Conservation (phyloP, 2,888 invertebrate genomes). For the Dynastes tityus region DNA sequence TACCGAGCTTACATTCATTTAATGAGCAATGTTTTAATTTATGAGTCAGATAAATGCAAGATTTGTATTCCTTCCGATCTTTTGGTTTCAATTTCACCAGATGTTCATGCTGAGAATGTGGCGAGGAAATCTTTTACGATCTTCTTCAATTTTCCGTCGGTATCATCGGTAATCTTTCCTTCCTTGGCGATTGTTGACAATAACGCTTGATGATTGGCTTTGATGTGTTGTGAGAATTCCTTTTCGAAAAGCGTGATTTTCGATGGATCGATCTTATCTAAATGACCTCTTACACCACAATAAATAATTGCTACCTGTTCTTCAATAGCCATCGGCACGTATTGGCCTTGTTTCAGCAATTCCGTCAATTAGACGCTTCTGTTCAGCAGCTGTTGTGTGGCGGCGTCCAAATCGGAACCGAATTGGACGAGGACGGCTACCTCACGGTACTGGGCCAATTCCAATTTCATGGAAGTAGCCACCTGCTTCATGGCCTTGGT, state of each 20-base stretch:
- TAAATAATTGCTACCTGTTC: constrained; percentile 99
- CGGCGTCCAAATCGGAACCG: constrained; percentile 99
- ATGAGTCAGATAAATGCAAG: constrained; percentile 37
- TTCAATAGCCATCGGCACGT: constrained; percentile 99
- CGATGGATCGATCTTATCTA: constrained; percentile 98
- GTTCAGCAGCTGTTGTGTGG: constrained; percentile 98
- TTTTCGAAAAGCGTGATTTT: constrained; percentile 99
- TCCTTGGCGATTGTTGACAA: constrained; percentile 93
- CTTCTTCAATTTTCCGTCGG: constrained; percentile 94
- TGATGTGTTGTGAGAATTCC: constrained; percentile 95
- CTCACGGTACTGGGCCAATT: constrained; percentile 99
- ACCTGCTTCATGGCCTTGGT: constrained; percentile 99
- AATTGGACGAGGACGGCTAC: constrained; percentile 99
- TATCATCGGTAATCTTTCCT: constrained; percentile 91
- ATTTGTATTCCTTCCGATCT: neutral
- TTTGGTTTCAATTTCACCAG: constrained; percentile 20
- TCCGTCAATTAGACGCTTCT: constrained; percentile 98
- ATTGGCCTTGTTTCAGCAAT: constrained; percentile 99
- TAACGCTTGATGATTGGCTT: constrained; percentile 87
- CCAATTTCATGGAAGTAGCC: constrained; percentile 99
- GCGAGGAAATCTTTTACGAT: constrained; percentile 92
- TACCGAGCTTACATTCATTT: constrained; percentile 42
- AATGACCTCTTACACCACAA: constrained; percentile 98
- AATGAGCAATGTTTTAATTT: constrained; percentile 13
- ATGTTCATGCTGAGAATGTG: constrained; percentile 71